Evolutionary conservation across 2,113 vertebrate genomes (phyloP).

Genomic region (Hippocampus mohnikei): DNA sequence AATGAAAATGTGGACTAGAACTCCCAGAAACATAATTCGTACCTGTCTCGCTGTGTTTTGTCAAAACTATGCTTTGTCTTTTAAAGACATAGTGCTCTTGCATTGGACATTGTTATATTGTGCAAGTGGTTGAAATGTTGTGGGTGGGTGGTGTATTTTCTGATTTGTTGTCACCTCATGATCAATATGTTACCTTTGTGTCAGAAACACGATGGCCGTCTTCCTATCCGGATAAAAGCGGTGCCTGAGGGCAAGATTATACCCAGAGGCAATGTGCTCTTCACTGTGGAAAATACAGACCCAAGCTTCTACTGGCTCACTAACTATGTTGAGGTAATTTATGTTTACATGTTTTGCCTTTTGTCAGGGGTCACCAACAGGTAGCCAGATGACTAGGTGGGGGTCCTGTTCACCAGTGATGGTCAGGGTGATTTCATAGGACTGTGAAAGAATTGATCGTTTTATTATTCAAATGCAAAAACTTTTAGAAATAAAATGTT

Average conservation of each 20-base stretch:
- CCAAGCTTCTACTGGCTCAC: constrained; percentile 75
- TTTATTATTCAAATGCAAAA: background rate
- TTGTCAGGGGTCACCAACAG: background rate
- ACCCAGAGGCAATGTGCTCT: constrained; percentile 74
- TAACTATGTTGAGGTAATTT: constrained; percentile 73
- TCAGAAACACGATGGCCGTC: constrained; percentile 72
- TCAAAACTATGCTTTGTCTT: too few relatives aligned
- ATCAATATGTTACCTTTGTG: constrained; percentile 10
- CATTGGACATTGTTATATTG: too few relatives aligned
- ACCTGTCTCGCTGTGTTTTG: too few relatives aligned
- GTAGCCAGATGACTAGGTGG: background rate
- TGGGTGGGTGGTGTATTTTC: background rate
- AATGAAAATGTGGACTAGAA: too few relatives aligned
- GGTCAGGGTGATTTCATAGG: background rate
- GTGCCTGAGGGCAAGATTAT: constrained; percentile 72
- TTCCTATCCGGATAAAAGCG: constrained; percentile 75
- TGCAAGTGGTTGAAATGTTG: background rate
- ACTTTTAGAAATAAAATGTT: background rate
- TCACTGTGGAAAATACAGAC: constrained; percentile 78
- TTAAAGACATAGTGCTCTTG: too few relatives aligned
- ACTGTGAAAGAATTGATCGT: background rate
- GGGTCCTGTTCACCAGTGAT: background rate
- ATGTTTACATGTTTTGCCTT: background rate
- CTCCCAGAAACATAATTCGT: too few relatives aligned
- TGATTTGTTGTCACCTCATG: background rate